Conservation (phyloP, 2,888 invertebrate genomes). For the Hirtodrosophila alboralis region DNA sequence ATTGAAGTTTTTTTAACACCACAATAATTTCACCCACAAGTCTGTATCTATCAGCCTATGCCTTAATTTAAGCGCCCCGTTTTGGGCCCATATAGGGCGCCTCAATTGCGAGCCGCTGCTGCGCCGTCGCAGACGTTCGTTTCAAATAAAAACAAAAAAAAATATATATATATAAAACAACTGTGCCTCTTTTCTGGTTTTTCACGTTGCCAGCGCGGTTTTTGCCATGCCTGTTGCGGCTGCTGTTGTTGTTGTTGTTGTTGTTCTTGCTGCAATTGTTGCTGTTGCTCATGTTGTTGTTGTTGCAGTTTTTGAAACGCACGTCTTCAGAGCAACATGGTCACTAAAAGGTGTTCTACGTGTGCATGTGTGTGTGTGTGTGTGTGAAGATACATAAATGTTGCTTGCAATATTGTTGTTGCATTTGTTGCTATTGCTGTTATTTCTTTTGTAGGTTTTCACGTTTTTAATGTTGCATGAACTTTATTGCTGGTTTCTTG, state of each 20-base stretch:
- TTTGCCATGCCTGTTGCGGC: conserved; percentile 39
- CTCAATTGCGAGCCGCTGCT: conserved; percentile 7
- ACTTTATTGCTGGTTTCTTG: conserved; percentile 49
- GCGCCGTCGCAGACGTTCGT: conserved; percentile 47
- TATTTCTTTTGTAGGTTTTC: conserved; percentile 52
- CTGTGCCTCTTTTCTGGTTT: conserved; percentile 77
- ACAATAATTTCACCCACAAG: too few species aligned
- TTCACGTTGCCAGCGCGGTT: conserved; percentile 67
- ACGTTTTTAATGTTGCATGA: conserved; percentile 65
- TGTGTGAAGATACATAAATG: conserved; percentile 56
- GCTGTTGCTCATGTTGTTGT: conserved; percentile 37
- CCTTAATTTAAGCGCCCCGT: conserved; percentile 24
- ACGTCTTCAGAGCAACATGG: conserved; percentile 71
- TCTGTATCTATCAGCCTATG: too few species aligned
- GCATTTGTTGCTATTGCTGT: conserved; percentile 46
- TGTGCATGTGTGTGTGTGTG: conserved; percentile 16
- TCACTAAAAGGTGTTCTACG: conserved; percentile 59
- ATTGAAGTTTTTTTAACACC: too few species aligned
- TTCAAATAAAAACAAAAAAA: conserved; percentile 53
- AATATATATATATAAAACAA: too few species aligned
- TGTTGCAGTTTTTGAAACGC: conserved; percentile 66
- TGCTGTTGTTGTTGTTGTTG: conserved; percentile 27
- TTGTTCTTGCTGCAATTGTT: conserved; percentile 34
- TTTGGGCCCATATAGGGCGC: conserved; percentile 47
- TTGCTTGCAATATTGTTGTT: conserved; percentile 57